phyloP scores from a whole-genome alignment of 2,888 invertebrate species.

The Melinaea marsaeus region DNA sequence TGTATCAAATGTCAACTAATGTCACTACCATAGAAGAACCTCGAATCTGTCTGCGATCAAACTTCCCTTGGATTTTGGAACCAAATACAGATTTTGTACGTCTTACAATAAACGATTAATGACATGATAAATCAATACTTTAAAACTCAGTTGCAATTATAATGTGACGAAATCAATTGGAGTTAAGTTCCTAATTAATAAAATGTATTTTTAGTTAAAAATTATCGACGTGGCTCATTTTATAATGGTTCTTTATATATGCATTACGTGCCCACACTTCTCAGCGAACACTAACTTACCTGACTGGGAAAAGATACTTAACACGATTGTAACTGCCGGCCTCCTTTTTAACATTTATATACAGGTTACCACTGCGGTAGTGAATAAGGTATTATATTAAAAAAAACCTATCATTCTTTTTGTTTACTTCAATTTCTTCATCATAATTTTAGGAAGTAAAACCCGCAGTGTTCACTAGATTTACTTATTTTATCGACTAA shows the following conservation, averaged over 20 bases:
- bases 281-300: constrained; percentile 51
- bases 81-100: constrained; percentile 68
- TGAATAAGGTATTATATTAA: constrained; percentile 51
- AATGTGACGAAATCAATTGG: not conserved
- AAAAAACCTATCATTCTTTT: not conserved
- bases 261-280: constrained; percentile 60
- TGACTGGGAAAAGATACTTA: constrained; percentile 49
- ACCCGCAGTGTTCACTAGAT: no score
- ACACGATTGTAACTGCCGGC: constrained; percentile 55
- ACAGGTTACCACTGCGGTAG: constrained; percentile 70
- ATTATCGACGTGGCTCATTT: constrained; percentile 66
- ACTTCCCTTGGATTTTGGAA: constrained; percentile 72
- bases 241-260: constrained; percentile 59
- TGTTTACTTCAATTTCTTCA: not conserved
- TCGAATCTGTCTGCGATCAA: constrained; percentile 58
- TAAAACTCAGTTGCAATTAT: no score
- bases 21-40: constrained; percentile 65
- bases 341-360: constrained; percentile 66
- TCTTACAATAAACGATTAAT: constrained; percentile 21
- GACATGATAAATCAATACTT: not conserved
- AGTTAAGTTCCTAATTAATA: not conserved
- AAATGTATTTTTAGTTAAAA: constrained; percentile 48
- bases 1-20: constrained; percentile 60
- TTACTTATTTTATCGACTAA: no score
- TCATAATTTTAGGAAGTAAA: no score